phyloP scores from a whole-genome alignment of 2,797 vertebrate genomes.

The Enteromius argenteus region DNA sequence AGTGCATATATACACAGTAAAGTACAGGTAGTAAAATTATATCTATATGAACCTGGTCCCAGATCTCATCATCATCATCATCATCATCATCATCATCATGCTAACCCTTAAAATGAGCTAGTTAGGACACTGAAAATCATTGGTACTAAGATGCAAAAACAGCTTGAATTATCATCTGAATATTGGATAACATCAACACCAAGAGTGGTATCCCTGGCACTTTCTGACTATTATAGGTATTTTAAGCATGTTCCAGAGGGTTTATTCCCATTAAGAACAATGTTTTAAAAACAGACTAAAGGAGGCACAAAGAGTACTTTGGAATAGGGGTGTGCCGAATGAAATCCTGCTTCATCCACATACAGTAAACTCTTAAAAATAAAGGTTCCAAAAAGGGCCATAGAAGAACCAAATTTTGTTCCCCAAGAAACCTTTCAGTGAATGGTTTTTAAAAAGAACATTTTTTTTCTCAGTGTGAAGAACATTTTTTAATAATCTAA shows the following conservation, averaged over 20 bases:
- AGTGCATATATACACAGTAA: conserved; percentile 66
- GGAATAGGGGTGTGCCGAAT: conserved; percentile 72
- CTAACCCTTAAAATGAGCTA: conserved; percentile 78
- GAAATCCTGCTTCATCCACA: conserved; percentile 47
- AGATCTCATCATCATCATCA: conserved; percentile 64
- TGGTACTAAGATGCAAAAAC: conserved; percentile 39
- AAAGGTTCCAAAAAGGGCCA: background rate
- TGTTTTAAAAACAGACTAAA: conserved; percentile 78
- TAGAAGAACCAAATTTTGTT: background rate
- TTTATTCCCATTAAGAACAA: conserved; percentile 74
- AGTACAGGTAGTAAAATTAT: conserved; percentile 78
- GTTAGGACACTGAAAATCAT: conserved; percentile 70
- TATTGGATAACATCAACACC: conserved; percentile 69
- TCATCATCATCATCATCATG: conserved; percentile 63
- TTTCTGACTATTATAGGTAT: conserved; percentile 69
- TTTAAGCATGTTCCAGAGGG: conserved; percentile 67
- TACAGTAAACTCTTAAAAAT: background rate
- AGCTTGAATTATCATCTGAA: conserved; percentile 71
- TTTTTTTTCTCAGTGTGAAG: no score
- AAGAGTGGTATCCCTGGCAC: conserved; percentile 71
- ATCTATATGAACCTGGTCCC: conserved; percentile 79
- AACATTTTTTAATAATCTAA: background rate
- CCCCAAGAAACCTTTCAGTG: background rate
- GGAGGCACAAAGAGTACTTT: conserved; percentile 88
- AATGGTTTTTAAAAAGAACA: background rate